Evolutionary conservation across 2,888 invertebrate genomes (phyloP).

Genomic region (Dolomedes plantarius): DNA sequence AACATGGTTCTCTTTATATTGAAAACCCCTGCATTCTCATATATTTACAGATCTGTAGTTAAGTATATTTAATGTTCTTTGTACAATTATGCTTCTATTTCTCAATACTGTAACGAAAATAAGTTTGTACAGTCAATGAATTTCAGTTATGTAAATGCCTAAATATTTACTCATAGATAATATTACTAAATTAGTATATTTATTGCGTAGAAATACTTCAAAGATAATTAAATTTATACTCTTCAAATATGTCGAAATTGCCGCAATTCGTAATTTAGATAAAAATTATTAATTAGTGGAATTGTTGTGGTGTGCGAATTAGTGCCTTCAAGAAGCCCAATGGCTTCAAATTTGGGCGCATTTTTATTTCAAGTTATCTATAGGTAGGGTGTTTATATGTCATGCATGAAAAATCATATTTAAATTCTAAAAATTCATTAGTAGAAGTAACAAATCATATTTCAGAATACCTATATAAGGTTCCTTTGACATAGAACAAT

Average conservation of each 20-base stretch:
- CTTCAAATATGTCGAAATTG: background rate
- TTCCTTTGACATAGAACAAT: background rate
- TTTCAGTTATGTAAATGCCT: too few species aligned
- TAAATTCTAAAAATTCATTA: background rate
- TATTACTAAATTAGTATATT: too few species aligned
- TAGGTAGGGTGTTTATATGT: background rate
- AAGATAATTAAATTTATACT: too few species aligned
- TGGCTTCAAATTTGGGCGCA: background rate
- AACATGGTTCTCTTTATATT: too few species aligned
- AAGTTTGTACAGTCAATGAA: too few species aligned
- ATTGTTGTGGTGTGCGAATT: slow-evolving; percentile 28
- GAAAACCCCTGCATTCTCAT: too few species aligned
- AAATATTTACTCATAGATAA: too few species aligned
- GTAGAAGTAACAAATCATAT: background rate
- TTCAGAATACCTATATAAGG: background rate
- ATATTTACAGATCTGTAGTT: too few species aligned
- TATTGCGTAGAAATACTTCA: too few species aligned
- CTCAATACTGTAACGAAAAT: too few species aligned
- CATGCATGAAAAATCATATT: background rate
- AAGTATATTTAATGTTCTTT: too few species aligned
- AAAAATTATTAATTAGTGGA: background rate
- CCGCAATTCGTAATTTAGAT: background rate
- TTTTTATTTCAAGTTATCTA: background rate
- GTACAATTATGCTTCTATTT: too few species aligned
- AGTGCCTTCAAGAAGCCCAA: slow-evolving; percentile 43